A percentile compares a stretch with the other conserved stretches of the same genome.
These are phyloP conservation scores for Carcina quercana DNA, from an alignment of 2,888 invertebrate species.

Conservation along the genomic window DNA sequence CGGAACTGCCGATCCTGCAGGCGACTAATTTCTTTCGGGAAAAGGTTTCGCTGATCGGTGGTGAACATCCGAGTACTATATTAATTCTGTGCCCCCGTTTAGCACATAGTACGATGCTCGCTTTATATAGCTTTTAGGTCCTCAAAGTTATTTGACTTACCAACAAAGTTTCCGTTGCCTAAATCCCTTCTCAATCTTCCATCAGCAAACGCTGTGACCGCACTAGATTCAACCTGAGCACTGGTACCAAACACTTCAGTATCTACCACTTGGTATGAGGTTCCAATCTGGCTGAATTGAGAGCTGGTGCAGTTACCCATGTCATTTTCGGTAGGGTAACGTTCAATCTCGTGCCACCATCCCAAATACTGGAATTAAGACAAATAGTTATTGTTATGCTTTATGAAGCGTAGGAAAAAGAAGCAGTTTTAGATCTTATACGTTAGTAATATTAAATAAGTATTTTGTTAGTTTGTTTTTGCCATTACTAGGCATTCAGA, in stretches of 20 bases:
- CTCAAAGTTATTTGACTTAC: no score
- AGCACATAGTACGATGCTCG: no score
- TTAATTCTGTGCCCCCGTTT: no score
- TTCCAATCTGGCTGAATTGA: conserved; percentile 26
- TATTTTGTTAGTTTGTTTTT: no score
- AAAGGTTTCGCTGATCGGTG: no score
- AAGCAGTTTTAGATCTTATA: not conserved
- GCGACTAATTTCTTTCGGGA: no score
- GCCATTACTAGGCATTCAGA: no score
- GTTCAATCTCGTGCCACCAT: conserved; percentile 59
- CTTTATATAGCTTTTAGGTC: no score
- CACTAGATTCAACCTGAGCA: conserved; percentile 27
- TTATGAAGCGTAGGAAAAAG: not conserved
- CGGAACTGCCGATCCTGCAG: no score
- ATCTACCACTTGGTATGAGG: conserved; percentile 32
- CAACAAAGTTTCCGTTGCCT: not conserved
- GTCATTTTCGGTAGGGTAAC: conserved; percentile 34
- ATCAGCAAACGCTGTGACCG: conserved; percentile 26
- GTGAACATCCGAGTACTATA: no score
- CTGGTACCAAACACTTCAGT: conserved; percentile 30
- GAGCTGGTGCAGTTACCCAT: conserved; percentile 45
- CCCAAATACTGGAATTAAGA: conserved; percentile 39
- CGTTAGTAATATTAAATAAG: not conserved
- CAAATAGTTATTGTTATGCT: not conserved
- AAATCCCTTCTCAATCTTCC: conserved; percentile 36